Base-by-base conservation (phyloP, 2,113 vertebrate species). In the Macquaria ambigua region DNA sequence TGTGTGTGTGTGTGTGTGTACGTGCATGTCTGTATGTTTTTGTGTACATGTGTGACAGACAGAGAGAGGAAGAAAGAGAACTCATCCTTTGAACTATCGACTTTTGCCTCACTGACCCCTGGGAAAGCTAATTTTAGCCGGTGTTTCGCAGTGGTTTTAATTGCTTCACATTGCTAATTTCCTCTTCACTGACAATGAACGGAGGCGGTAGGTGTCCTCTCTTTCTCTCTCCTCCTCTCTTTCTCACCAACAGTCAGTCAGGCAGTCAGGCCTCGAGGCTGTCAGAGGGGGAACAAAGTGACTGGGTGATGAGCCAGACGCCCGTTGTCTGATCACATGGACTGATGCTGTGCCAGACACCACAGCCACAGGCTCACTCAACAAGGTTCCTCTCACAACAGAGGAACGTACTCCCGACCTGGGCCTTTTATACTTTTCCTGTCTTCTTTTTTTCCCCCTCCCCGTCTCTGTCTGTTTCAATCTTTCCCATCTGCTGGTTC, bases 281-380 rank as follows among this genome's bases (percentile, higher is more conserved):
- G 91, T 92, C 92, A 87, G 90, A 89, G 92, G 82, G 91, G 89
- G 90, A 93, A 93, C 93, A 94, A 93, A 95, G 92, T 93, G 93
- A 94, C 87, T 92, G 85, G 93, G 90, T 93, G 93, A 93, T 92
- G 92, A 93, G 92, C 91, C 90, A 91, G 91, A 89, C 89, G 82
- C 82, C 89, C 78, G 86, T 89, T 84, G 91, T 93, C 90, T 95
- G 92, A 95, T 95, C 93, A 89, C 87, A 91, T 73, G 85, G 91
- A 92, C 91, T 93, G 92, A 93, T 91, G 93, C 91, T 89, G 90
- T 89, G 92, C 93, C 93, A 94, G 85, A 92, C 84, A 92, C 82
- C 85, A 78, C 90, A 88, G 87, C 83, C 88, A 89, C 88, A 81
- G 83, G 89, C 92, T 93, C 87, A 66, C 91, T 90, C 92, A 88